Conservation (phyloP, 2,113 vertebrate genomes). For the Syrmaticus mikado region DNA sequence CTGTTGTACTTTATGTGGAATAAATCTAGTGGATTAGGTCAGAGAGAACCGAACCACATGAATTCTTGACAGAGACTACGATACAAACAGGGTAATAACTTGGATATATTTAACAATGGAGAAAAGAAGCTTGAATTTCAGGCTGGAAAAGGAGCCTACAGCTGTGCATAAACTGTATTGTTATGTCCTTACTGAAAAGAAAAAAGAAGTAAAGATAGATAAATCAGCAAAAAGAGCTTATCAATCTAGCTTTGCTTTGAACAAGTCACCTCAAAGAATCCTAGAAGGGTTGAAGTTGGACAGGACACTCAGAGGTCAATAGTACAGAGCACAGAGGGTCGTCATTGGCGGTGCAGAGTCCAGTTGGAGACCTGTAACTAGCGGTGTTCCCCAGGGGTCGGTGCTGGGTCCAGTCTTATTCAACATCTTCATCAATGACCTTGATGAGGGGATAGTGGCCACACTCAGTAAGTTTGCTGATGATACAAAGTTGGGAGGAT, state of each 20-base stretch:
- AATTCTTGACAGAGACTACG: not conserved
- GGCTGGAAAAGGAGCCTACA: not conserved
- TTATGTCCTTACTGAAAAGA: not conserved
- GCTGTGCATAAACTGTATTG: not conserved
- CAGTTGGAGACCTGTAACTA: too few species aligned
- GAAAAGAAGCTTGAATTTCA: not conserved
- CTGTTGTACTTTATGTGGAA: not conserved
- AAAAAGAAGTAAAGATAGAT: not conserved
- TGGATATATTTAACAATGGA: not conserved
- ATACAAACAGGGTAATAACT: not conserved
- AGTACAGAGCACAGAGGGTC: not conserved
- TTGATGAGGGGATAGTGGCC: too few species aligned
- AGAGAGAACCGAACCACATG: not conserved
- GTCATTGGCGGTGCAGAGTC: too few species aligned
- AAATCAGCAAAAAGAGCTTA: not conserved
- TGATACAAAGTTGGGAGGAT: too few species aligned
- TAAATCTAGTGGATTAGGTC: not conserved
- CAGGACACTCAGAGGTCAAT: not conserved
- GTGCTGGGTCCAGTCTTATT: too few species aligned
- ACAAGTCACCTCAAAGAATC: not conserved
- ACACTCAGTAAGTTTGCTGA: too few species aligned
- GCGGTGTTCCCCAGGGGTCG: too few species aligned
- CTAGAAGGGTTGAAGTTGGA: not conserved
- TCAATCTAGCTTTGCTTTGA: not conserved
- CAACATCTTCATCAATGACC: too few species aligned